Percentiles rank a stretch among this genome's conserved stretches.
Evolutionary conservation across 2,113 vertebrate species (phyloP).

Genomic region (Colossoma macropomum): DNA sequence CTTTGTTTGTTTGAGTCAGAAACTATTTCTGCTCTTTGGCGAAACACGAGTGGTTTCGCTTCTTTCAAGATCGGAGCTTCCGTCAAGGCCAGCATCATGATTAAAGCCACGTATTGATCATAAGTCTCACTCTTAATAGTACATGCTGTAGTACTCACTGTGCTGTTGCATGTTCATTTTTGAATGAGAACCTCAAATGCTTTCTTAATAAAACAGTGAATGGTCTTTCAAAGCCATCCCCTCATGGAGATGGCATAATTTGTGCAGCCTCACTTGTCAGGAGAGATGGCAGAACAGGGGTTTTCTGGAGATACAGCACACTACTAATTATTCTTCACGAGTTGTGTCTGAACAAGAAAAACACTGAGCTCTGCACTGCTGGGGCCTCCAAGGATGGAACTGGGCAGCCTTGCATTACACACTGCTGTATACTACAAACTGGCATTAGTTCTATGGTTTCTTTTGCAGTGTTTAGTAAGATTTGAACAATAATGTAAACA

Average conservation of each 20-base stretch:
- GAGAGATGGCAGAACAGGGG: neutral
- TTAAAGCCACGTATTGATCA: neutral
- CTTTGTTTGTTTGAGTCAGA: conserved; percentile 63
- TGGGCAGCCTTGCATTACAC: neutral
- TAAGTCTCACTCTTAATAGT: neutral
- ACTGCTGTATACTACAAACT: neutral
- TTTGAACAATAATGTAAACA: neutral
- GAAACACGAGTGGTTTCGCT: conserved; percentile 52
- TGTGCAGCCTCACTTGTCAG: neutral
- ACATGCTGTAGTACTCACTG: neutral
- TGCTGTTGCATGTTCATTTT: neutral
- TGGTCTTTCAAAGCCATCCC: neutral
- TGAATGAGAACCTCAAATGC: neutral
- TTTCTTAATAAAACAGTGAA: neutral
- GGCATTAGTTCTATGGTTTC: neutral
- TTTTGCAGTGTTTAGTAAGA: neutral
- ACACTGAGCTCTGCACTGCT: neutral
- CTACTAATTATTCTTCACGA: neutral
- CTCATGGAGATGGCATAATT: neutral
- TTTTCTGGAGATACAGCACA: neutral
- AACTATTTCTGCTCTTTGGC: conserved; percentile 56
- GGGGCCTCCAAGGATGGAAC: neutral
- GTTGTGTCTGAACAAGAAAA: neutral
- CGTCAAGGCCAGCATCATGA: conserved; percentile 21
- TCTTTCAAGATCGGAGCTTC: conserved; percentile 37